Conservation (phyloP, 2,113 vertebrate species). For the Psittacula cyanocephala region DNA sequence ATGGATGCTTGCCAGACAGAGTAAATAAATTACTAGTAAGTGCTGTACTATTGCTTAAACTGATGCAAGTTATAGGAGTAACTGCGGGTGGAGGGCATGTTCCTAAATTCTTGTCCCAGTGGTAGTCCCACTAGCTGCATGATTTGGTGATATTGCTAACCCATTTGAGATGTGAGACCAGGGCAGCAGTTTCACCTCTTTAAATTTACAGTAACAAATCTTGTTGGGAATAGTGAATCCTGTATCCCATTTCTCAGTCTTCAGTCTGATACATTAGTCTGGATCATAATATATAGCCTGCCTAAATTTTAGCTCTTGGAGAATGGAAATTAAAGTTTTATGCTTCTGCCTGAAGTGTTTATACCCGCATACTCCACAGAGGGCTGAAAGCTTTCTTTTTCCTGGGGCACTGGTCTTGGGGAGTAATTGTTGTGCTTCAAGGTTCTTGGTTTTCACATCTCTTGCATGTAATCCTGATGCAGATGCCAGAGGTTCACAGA, state of each 20-base stretch:
- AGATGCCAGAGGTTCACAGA: background rate
- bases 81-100: background rate
- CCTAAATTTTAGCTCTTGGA: background rate
- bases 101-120: background rate
- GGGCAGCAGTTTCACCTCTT: background rate
- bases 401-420: background rate
- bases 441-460: background rate
- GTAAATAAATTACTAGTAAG: background rate
- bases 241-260: rapidly evolving
- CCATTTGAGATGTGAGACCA: background rate
- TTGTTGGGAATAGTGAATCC: background rate
- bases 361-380: too few relatives aligned
- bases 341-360: background rate
- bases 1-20: background rate
- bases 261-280: background rate
- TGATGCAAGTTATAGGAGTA: background rate
- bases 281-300: background rate
- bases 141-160: background rate
- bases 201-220: background rate
- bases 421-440: background rate
- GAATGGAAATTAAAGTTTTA: background rate
- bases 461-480: background rate
- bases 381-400: background rate
- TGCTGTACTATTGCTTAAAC: background rate
- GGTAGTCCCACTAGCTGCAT: background rate